Percentiles rank a stretch among this genome's conserved stretches.
phyloP scores from a whole-genome alignment of 2,888 invertebrate genomes.

The Zaprionus bogoriensis region DNA sequence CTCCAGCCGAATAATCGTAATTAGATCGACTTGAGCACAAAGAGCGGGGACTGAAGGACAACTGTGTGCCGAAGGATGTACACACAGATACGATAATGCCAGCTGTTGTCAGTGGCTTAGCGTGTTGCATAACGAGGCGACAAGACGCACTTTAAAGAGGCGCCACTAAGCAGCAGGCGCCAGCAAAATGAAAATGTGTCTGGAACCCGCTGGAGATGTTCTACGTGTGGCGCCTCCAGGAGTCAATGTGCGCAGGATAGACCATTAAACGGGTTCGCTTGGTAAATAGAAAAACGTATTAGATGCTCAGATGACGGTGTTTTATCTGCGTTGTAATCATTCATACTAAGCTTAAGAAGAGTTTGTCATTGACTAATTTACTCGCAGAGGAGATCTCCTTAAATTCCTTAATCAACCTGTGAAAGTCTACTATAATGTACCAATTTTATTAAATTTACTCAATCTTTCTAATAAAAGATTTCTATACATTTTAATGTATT shows the following conservation, averaged over 20 bases:
- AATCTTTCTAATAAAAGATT: no score
- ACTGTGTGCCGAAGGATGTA: background rate
- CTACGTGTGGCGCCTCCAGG: constrained; percentile 14
- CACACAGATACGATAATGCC: constrained; percentile 6
- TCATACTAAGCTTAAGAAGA: background rate
- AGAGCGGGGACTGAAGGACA: constrained; percentile 4
- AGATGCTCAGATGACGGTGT: background rate
- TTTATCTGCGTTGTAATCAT: background rate
- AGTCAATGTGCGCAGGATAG: constrained; percentile 41
- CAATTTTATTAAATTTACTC: no score
- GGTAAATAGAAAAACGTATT: constrained; percentile 12
- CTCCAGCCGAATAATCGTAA: constrained; percentile 56
- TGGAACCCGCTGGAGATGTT: constrained; percentile 36
- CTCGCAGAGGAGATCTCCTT: no score
- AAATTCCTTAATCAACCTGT: no score
- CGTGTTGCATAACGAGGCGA: constrained; percentile 49
- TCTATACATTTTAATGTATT: no score
- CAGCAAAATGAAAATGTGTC: constrained; percentile 53
- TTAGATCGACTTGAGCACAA: constrained; percentile 63
- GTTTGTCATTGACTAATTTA: background rate
- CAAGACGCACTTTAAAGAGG: constrained; percentile 54
- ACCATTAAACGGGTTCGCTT: constrained; percentile 47
- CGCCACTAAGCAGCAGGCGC: constrained; percentile 61
- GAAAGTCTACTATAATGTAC: no score
- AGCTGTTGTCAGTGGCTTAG: constrained; percentile 27